Evolutionary conservation across 92 coral and sea anemone species (phyloP), one percentile per base, ranked within the genome.

Genomic region (Phenganax marumi): DNA sequence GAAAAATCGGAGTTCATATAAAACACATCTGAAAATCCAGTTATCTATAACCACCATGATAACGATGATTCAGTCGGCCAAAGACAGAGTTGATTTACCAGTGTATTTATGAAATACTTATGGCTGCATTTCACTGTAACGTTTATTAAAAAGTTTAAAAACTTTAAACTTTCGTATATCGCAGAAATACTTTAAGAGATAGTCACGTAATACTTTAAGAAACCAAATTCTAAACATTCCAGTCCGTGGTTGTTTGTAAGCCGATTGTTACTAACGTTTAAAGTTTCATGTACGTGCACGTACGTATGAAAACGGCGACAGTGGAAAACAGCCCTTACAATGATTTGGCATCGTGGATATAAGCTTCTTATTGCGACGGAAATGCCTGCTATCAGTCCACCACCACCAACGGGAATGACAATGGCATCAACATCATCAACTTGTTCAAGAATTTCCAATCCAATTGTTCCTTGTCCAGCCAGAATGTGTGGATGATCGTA

Each of bases 391-490:
- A 92, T 66, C 62, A 92, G 80, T 17, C 88, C 81, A 56, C 91
- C 94, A 55, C 90, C 90, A 55, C 88, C 94, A 73, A 87, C 91
- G 22, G 97, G 97, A 51, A 92, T 71, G 50, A 92, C 47, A 0
- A 92, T 87, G 17, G 97, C 97, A 43, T 92, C 94, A n/a, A 92
- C 83, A 7, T 79, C 86, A 11, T 90, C 91, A 47, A 92, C 79
- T 70, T 92, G 97, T 23, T 92, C 90, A 17, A 92, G 79, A 11
- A 92, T 91, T 85, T 92, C 97, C 22, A 92, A 70, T 57, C 89
- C 93, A 77, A 92, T 82, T 10, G 94, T 92, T 46, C 94, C 97
- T 81, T 85, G 89, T 11, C 97, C 97, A 81, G 90, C 82, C 23
- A 92, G 86, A 8, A 92, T 83, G 53, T 92, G 86, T 9, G 90